Percentiles rank a stretch among this genome's conserved stretches.
Conservation (phyloP, 37 sponge, comb jelly and placozoan genomes). For the Tethya wilhelma region DNA sequence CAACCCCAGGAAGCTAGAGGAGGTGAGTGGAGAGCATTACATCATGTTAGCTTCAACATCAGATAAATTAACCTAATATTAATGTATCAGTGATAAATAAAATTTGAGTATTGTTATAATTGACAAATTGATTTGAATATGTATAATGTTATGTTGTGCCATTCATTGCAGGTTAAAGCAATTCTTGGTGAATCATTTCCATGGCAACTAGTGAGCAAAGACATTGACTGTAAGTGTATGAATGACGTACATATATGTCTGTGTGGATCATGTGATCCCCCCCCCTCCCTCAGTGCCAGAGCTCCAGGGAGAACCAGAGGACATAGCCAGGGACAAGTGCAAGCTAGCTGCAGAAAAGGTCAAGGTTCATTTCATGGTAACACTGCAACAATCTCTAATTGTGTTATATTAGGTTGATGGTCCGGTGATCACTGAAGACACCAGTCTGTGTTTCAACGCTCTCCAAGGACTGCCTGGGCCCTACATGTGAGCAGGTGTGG, state of each 20-base stretch:
- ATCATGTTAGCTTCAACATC: too few species aligned
- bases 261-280: too few species aligned
- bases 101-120: too few species aligned
- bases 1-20: slow-evolving; percentile 88
- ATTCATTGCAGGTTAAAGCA: slow-evolving; percentile 83
- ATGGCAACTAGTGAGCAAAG: slow-evolving; percentile 56
- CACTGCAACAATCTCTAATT: too few species aligned
- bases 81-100: too few species aligned
- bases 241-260: too few species aligned
- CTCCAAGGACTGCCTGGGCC: slow-evolving; percentile 96
- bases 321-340: slow-evolving; percentile 92
- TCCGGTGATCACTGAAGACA: slow-evolving; percentile 94
- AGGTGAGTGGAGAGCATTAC: slow-evolving; percentile 54
- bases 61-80: too few species aligned
- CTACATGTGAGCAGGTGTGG: slow-evolving; percentile 75
- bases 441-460: slow-evolving; percentile 93
- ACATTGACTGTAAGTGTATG: slow-evolving; percentile 75
- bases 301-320: slow-evolving; percentile 94
- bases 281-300: slow-evolving; percentile 85
- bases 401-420: slow-evolving; percentile 71
- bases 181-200: slow-evolving; percentile 75
- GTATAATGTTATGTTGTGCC: too few species aligned
- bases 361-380: too few species aligned
- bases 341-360: slow-evolving; percentile 77
- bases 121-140: too few species aligned